phyloP scores from a whole-genome alignment of 2,888 invertebrate genomes.

The Drosophila tanythrix region DNA sequence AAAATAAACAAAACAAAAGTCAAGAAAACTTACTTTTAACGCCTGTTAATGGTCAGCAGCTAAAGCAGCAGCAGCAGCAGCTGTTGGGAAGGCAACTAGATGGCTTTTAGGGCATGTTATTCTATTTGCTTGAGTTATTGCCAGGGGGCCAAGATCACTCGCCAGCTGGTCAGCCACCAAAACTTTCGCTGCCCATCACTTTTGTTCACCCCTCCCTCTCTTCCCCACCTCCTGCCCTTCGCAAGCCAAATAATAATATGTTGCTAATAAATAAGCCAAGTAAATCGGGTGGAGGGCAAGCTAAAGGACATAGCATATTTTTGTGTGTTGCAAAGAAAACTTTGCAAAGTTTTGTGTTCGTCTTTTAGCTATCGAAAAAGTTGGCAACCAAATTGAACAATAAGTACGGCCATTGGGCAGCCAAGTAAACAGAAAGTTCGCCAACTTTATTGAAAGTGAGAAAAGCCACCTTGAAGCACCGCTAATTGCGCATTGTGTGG shows the following conservation, averaged over 20 bases:
- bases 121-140: constrained; percentile 44
- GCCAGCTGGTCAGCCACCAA: constrained; percentile 55
- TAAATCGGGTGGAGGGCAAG: constrained; percentile 17
- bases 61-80: constrained; percentile 53
- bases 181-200: constrained; percentile 55
- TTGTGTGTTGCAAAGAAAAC: constrained; percentile 43
- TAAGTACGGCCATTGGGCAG: constrained; percentile 31
- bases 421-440: constrained; percentile 49
- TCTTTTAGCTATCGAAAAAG: constrained; percentile 46
- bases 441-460: constrained; percentile 35
- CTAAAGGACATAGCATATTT: constrained; percentile 51
- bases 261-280: constrained; percentile 74
- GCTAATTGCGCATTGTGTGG: constrained; percentile 38
- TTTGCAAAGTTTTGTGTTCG: constrained; percentile 48
- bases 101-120: constrained; percentile 57
- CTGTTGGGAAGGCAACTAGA: constrained; percentile 50
- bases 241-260: constrained; percentile 71
- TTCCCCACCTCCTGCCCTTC: neutral
- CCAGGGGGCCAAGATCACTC: constrained; percentile 13
- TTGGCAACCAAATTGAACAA: constrained; percentile 63
- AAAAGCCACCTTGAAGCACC: constrained; percentile 26
- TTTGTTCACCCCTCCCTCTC: constrained; percentile 1
- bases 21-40: constrained; percentile 43
- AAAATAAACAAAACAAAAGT: constrained; percentile 35
- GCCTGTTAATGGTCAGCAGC: constrained; percentile 59